These are phyloP conservation scores for Pseudomugil gertrudae DNA, from an alignment of 2,797 vertebrate genomes.

Conservation along the genomic window DNA sequence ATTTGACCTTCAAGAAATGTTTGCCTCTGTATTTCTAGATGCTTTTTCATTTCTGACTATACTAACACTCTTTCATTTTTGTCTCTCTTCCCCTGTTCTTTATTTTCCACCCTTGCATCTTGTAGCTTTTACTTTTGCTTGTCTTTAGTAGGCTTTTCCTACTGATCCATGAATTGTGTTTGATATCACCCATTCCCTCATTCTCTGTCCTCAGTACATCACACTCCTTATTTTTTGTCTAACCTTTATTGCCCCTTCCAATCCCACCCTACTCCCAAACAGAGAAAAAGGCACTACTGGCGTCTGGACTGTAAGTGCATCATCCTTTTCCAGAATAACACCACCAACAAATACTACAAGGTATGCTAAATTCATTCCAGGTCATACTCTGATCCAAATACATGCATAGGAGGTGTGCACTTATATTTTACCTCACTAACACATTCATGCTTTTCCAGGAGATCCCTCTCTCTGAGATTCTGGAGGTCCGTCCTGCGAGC, in stretches of 20 bases:
- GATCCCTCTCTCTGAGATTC: slow-evolving; percentile 90
- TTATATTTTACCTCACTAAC: not conserved
- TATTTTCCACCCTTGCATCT: slow-evolving; percentile 26
- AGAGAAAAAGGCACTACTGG: slow-evolving; percentile 95
- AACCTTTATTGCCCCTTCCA: slow-evolving; percentile 22
- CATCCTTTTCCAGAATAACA: slow-evolving; percentile 93
- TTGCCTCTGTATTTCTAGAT: slow-evolving; percentile 27
- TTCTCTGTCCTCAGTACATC: slow-evolving; percentile 9
- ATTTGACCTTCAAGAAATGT: slow-evolving; percentile 26
- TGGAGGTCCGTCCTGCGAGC: slow-evolving; percentile 83
- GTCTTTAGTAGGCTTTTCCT: slow-evolving; percentile 35
- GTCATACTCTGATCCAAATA: not conserved
- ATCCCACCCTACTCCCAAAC: slow-evolving; percentile 45
- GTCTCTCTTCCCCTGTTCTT: slow-evolving; percentile 23
- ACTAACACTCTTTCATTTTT: slow-evolving; percentile 40
- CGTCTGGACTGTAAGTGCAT: slow-evolving; percentile 93
- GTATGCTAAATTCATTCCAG: slow-evolving; percentile 30
- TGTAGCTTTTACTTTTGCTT: slow-evolving; percentile 44
- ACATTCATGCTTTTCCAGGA: slow-evolving; percentile 75
- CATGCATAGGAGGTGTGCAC: not conserved
- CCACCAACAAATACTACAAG: slow-evolving; percentile 93
- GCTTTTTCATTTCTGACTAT: slow-evolving; percentile 6
- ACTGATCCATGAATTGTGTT: slow-evolving; percentile 53
- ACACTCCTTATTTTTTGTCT: slow-evolving; percentile 21
- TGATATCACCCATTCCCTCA: slow-evolving; percentile 22